Base-by-base conservation (phyloP, 2,797 vertebrate species). In the Poeciliopsis gracilis region DNA sequence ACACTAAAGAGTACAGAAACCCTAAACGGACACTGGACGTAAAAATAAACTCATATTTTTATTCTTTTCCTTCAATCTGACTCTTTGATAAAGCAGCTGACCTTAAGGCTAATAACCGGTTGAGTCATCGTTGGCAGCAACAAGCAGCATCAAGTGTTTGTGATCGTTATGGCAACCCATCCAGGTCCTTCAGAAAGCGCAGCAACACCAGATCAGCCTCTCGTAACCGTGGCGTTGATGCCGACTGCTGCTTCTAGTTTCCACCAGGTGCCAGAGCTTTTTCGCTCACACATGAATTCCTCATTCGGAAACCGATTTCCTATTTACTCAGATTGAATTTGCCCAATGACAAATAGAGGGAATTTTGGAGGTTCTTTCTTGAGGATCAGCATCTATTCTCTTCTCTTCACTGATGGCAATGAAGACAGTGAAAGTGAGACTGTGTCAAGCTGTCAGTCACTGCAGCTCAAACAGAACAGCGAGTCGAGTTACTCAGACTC, bases 341-440 rank as follows among this genome's bases (percentile, higher is more conserved):
- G 8, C 15, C 28, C 13, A 0, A 38, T 20, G 10, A 33, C 16
- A 9, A 47, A 47, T 5, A 43, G 6, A 70, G 23, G 41, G 28
- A 47, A 47, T 7, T 47, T 15, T 43, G 66, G 7, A 2, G 63
- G 20, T 47, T 71, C 69, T 47, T 71, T 46, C 10, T 43, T 6
- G 6, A 16, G n/a, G n/a, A n/a, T 30, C n/a, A 11, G 69, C 69
- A 28, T 47, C 69, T 28, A 10, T 30, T 33, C 4, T 30, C 46
- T 47, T 33, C 15, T 20, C 47, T 51, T 72, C 46, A 36, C 18
- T 15, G 9, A 51, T 8, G 3, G 23, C 67, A 15, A 45, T 15
- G 46, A 33, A 33, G 18, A 51, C n/a, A 36, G 45, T 72, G 46
- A 72, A 72, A 72, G 30, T 53, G 71, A 51, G 71, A 72, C 71